phyloP scores from a whole-genome alignment of 23 tunicate genomes.

The Phallusia fumigata region DNA sequence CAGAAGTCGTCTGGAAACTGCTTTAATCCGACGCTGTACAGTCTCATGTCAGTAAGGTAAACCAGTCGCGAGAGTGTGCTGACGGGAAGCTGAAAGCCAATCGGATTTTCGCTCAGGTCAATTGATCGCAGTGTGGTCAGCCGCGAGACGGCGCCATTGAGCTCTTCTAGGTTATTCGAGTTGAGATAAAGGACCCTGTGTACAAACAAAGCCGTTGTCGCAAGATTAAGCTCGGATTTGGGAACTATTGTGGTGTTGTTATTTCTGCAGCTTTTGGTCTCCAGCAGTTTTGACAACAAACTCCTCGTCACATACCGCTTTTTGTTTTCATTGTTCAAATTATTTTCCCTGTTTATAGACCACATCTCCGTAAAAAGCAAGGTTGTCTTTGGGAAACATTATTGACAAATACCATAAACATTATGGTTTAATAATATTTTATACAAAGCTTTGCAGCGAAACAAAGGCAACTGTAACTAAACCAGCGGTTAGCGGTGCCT shows the following conservation, averaged over 20 bases:
- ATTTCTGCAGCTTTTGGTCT: too few species aligned
- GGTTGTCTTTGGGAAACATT: too few species aligned
- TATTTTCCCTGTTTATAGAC: too few species aligned
- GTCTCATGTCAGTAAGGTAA: conserved; percentile 58
- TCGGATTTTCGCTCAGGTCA: conserved; percentile 75
- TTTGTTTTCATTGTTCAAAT: neutral
- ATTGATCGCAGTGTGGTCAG: conserved; percentile 37
- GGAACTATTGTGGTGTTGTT: too few species aligned
- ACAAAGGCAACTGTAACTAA: too few species aligned
- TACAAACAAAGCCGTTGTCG: too few species aligned
- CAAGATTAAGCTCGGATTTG: neutral
- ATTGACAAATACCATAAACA: too few species aligned
- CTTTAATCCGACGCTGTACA: conserved; percentile 35
- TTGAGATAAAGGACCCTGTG: conserved; percentile 34
- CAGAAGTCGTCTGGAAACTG: conserved; percentile 70
- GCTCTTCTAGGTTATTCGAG: conserved; percentile 24
- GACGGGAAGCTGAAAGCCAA: conserved; percentile 30
- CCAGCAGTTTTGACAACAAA: too few species aligned
- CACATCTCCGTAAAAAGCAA: too few species aligned
- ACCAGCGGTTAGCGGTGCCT: too few species aligned
- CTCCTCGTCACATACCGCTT: neutral
- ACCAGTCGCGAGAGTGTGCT: conserved; percentile 32
- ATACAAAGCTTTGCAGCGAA: too few species aligned
- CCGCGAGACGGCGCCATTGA: conserved; percentile 28
- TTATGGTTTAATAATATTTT: too few species aligned